Base-by-base conservation (phyloP, 92 coral and sea anemone species). In the Pocillopora meandrina region DNA sequence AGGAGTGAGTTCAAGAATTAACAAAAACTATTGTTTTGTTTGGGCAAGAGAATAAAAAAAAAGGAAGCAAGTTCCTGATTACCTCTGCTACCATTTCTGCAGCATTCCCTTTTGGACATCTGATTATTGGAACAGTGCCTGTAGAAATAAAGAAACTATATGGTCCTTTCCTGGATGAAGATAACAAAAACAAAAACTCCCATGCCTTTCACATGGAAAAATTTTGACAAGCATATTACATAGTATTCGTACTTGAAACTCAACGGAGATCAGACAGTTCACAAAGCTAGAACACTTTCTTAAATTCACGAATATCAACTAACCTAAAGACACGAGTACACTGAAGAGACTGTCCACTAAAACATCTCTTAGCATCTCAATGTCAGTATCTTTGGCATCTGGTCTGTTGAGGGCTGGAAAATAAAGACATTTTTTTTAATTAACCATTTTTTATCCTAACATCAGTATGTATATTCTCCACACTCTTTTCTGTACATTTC, bases 21-120 rank as follows among this genome's bases (percentile, higher is more conserved):
- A 3, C 52, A 42, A 42, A 42, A 42, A 3, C 8, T 3, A 3
- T 42, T 42, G 52, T 42, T 42, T 42, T 42, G 52, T 42, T 42
- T 42, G 52, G 8, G 52, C 4, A 0, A 0, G 52, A 17, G 1
- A 64, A 20, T 33, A 26, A 17, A 68, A 16, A n/a, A 68, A 14
- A 34, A 68, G 33, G 26, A 70, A 17, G 2, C 17, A 9, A 12
- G 20, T 0, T 6, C 17, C 16, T 35, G 42, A 34, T 78, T 83
- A 96, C 98, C 95, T 94, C 98, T 10, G 98, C 98, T 18, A 96
- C 98, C 95, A 94, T 96, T 70, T 96, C 98, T 76, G 98, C 98
- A 13, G 98, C 98, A 89, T 96, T 96, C 20, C 98, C 98, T 69
- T 91, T 91, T 3, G 98, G 96, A 64, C 98, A 94, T 65, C 98